Evolutionary conservation across 1,140 invertebrate species (phyloP).

Genomic region (Papilio glaucus): DNA sequence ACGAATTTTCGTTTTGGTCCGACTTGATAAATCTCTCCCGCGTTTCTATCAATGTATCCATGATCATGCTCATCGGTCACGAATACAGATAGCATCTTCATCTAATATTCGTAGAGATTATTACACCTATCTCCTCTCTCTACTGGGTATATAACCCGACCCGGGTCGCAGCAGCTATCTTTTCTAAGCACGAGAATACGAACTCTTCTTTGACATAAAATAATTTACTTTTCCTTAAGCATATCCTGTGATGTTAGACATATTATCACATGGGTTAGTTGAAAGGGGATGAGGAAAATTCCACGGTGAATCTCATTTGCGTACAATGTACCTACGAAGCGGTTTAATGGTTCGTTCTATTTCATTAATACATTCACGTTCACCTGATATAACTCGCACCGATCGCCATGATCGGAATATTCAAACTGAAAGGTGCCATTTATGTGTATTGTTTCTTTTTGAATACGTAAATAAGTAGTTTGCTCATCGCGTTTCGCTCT

Average conservation of each 20-base stretch:
- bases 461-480: neutral
- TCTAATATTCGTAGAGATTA: too few relatives aligned
- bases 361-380: conserved; percentile 30
- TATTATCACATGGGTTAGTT: neutral
- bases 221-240: neutral
- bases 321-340: neutral
- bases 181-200: too few relatives aligned
- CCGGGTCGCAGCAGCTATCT: too few relatives aligned
- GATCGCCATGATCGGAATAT: neutral
- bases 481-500: conserved; percentile 10
- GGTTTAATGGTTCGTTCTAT: conserved; percentile 20
- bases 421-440: conserved; percentile 22
- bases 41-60: too few relatives aligned
- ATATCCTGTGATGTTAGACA: neutral
- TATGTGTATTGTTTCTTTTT: conserved; percentile 19
- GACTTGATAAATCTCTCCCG: too few relatives aligned
- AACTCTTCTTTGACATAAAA: neutral
- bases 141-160: too few relatives aligned
- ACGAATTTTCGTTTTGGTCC: too few relatives aligned
- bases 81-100: too few relatives aligned
- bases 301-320: conserved; percentile 13
- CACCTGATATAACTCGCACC: neutral
- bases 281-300: conserved; percentile 28
- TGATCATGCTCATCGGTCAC: too few relatives aligned
- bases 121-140: too few relatives aligned